Percentiles rank a stretch among this genome's conserved stretches.
Evolutionary conservation across 2,797 vertebrate genomes (phyloP).

Genomic region (Pitangus sulphuratus): DNA sequence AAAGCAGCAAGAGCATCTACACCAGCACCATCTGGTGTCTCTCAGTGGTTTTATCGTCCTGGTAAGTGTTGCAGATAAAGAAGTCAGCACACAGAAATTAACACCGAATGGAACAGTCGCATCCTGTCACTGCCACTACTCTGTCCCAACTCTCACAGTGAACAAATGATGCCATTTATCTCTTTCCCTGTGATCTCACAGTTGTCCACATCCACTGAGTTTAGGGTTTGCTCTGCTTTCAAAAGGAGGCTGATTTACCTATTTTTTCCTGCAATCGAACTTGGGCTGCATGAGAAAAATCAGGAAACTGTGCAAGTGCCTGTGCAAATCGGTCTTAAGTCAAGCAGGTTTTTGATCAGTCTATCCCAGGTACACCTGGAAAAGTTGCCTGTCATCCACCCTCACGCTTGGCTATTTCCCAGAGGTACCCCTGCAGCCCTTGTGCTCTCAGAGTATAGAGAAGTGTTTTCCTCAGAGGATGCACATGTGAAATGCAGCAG

Average conservation of each 20-base stretch:
- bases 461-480: background rate
- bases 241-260: background rate
- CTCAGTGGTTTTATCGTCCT: background rate
- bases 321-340: background rate
- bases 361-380: background rate
- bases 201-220: background rate
- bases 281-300: background rate
- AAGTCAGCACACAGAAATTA: background rate
- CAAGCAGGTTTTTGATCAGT: background rate
- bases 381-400: background rate
- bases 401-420: background rate
- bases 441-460: background rate
- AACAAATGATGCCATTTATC: background rate
- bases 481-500: background rate
- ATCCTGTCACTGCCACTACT: background rate
- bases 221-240: background rate
- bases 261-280: background rate
- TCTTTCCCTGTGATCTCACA: background rate
- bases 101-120: background rate
- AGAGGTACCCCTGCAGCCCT: background rate
- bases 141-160: background rate
- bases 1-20: background rate
- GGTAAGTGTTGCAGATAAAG: background rate
- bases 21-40: conserved; percentile 36
- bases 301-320: background rate